phyloP scores from a whole-genome alignment of 2,113 vertebrate species.

The Fulmarus glacialis region DNA sequence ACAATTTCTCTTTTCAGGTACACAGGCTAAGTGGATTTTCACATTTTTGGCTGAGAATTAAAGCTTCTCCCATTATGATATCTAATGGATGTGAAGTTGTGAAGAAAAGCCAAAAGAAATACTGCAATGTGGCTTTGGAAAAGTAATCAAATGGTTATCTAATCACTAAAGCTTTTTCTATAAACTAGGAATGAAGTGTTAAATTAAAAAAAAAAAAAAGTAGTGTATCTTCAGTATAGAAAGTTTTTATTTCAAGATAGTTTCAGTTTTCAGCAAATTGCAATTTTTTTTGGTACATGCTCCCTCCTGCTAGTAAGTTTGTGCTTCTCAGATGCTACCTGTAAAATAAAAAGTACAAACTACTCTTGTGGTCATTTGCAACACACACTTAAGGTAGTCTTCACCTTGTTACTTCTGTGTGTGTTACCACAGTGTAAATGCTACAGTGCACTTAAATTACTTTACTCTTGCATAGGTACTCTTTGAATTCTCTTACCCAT shows the following conservation, averaged over 20 bases:
- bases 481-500: neutral
- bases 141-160: neutral
- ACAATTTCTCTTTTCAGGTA: neutral
- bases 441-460: neutral
- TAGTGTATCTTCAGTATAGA: neutral
- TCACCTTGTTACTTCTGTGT: neutral
- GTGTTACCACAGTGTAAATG: neutral
- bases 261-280: neutral
- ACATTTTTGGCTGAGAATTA: neutral
- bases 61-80: neutral
- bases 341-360: neutral
- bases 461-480: neutral
- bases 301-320: neutral
- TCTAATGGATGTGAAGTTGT: neutral
- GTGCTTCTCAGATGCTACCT: neutral
- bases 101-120: neutral
- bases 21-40: neutral
- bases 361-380: neutral
- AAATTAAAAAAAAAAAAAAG: neutral
- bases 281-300: neutral
- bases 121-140: neutral
- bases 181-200: neutral
- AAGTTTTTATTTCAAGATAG: neutral
- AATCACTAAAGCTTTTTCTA: neutral
- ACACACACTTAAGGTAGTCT: neutral